phyloP scores from a whole-genome alignment of 2,113 vertebrate species.

The Cavia porcellus region DNA sequence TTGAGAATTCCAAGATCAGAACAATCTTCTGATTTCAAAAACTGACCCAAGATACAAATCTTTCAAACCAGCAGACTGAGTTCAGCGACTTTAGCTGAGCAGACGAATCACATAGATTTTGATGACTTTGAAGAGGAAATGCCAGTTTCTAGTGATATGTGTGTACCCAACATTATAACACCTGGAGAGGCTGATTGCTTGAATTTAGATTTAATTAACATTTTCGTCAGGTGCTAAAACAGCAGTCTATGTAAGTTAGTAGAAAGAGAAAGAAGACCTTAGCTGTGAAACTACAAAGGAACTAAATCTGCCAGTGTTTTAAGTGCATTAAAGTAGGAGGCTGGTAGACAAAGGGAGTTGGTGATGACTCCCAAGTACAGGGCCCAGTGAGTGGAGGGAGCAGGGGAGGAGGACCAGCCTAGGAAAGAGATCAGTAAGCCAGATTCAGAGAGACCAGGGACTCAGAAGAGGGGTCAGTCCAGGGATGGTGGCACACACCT shows the following conservation, averaged over 20 bases:
- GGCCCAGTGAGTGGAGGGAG: not conserved
- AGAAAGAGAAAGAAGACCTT: not conserved
- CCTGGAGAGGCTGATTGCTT: slow-evolving; percentile 24
- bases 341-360: not conserved
- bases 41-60: not conserved
- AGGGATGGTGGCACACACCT: not conserved
- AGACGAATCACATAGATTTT: not conserved
- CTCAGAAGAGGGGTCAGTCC: not conserved
- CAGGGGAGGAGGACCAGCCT: not conserved
- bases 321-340: not conserved
- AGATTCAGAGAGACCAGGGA: not conserved
- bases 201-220: slow-evolving; percentile 15
- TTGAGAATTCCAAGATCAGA: not conserved
- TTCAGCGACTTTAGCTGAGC: not conserved
- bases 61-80: not conserved
- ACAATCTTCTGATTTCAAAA: not conserved
- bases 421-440: not conserved
- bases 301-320: not conserved
- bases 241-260: not conserved
- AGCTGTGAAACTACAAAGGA: not conserved
- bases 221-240: slow-evolving; percentile 1
- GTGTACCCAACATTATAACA: not conserved
- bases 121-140: not conserved
- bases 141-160: not conserved
- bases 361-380: too few species aligned